Conservation (phyloP, 2,113 vertebrate genomes). For the Strigops habroptila region DNA sequence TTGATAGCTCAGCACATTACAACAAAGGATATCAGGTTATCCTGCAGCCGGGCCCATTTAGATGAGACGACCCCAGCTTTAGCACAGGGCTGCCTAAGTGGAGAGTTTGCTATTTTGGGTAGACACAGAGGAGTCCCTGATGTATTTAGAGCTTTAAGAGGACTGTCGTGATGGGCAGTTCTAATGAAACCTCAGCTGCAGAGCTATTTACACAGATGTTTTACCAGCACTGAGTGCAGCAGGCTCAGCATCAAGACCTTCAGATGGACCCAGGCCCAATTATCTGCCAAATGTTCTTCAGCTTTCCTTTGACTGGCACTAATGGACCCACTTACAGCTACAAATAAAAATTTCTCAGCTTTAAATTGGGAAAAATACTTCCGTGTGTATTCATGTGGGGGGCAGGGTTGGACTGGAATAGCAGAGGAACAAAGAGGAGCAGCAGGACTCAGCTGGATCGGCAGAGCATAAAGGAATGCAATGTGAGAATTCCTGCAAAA, state of each 20-base stretch:
- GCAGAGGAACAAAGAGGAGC: conserved; percentile 20
- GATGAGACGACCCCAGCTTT: background rate
- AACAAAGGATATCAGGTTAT: background rate
- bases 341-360: conserved; percentile 6
- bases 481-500: background rate
- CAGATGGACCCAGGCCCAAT: conserved; percentile 33
- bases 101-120: background rate
- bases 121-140: background rate
- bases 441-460: conserved; percentile 7
- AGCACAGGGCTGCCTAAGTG: background rate
- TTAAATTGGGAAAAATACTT: conserved; percentile 17
- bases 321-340: conserved; percentile 23
- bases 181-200: conserved; percentile 21
- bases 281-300: conserved; percentile 16
- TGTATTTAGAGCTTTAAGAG: background rate
- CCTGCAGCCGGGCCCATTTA: background rate
- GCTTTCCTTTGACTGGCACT: conserved; percentile 12
- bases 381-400: background rate
- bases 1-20: background rate
- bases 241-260: background rate
- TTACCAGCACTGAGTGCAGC: background rate
- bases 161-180: background rate
- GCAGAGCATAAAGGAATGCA: background rate
- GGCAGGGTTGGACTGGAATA: background rate
- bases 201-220: conserved; percentile 8